Evolutionary conservation across 2,888 invertebrate genomes (phyloP), one percentile per base, ranked within the genome.

Genomic region (Tetramorium bicarinatum): DNA sequence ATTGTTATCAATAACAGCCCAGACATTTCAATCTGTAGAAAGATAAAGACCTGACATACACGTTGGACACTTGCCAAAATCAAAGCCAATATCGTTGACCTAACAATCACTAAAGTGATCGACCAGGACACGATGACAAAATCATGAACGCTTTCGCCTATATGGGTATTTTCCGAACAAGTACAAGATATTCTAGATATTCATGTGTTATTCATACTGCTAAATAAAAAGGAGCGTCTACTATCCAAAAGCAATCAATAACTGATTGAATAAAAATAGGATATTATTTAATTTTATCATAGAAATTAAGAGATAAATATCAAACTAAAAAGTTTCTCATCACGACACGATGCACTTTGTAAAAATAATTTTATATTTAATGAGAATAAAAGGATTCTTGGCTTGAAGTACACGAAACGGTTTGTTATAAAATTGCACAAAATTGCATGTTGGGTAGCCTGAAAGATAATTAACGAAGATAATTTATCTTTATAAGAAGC

Each of bases 11-110:
- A 47, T 34, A 61, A 61, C n/a, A 29, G n/a, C 8, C n/a, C 34
- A 44, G 74, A 61, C n/a, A 47, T 75, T 74, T 75, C 61, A 75
- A 75, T 75, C 47, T 75, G 47, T 9, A 47, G 47, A 75, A 75
- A 75, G 61, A 61, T 61, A 61, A 44, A 47, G 56, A 59, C n/a
- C 41, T 59, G 74, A 61, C 47, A 18, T 74, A 59, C 56, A 41
- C 29, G 9, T 75, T 75, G 74, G 74, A 44, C 18, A n/a, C 9
- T n/a, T 11, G 74, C 74, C 74, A 75, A 75, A 75, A 41, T 75
- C 34, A 47, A 44, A 75, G 29, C 61, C 74, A 75, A 75, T 75
- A 75, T 75, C 34, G 74, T 75, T 75, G 74, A 75, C 74, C 74
- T 47, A 61, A 75, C 74, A 75, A 75, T 61, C 61, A 34, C 74